These are phyloP conservation scores for Hystrix cristata DNA, from an alignment of 2,113 vertebrate genomes.

Conservation along the genomic window DNA sequence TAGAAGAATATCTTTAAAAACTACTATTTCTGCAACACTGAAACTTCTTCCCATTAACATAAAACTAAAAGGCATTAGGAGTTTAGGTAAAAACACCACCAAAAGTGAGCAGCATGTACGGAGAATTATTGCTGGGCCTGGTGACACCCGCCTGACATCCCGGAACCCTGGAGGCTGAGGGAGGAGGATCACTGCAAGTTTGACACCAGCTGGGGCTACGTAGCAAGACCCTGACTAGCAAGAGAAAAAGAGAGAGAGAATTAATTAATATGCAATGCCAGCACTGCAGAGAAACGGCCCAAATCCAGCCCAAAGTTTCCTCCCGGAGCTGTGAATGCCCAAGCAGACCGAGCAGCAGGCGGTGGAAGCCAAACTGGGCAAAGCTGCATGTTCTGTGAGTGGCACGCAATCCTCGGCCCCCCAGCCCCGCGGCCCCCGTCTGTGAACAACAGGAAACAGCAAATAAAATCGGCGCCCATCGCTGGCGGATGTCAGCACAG, in stretches of 20 bases:
- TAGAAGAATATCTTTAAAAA: background rate
- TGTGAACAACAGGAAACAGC: background rate
- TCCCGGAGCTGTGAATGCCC: constrained; percentile 78
- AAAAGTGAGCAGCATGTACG: constrained; percentile 71
- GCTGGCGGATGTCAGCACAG: rapidly evolving
- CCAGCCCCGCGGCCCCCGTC: background rate
- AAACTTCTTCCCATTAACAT: background rate
- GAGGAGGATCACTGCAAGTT: background rate
- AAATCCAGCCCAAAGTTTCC: constrained; percentile 77
- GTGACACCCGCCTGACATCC: background rate
- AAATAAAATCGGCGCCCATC: background rate
- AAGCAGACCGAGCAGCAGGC: constrained; percentile 66
- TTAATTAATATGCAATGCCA: constrained; percentile 73
- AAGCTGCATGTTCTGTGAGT: constrained; percentile 77
- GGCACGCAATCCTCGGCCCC: constrained; percentile 74
- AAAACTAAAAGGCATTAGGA: background rate
- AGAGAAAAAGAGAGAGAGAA: background rate
- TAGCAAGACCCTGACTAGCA: background rate
- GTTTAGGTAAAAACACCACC: background rate
- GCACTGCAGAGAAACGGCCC: constrained; percentile 78
- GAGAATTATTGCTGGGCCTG: background rate
- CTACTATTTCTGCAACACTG: background rate
- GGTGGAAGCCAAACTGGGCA: constrained; percentile 61
- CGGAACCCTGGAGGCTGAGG: background rate
- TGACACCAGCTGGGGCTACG: background rate